Evolutionary conservation across 92 coral and sea anemone genomes (phyloP), one percentile per base, ranked within the genome.

Genomic region (Zoanthus sociatus): DNA sequence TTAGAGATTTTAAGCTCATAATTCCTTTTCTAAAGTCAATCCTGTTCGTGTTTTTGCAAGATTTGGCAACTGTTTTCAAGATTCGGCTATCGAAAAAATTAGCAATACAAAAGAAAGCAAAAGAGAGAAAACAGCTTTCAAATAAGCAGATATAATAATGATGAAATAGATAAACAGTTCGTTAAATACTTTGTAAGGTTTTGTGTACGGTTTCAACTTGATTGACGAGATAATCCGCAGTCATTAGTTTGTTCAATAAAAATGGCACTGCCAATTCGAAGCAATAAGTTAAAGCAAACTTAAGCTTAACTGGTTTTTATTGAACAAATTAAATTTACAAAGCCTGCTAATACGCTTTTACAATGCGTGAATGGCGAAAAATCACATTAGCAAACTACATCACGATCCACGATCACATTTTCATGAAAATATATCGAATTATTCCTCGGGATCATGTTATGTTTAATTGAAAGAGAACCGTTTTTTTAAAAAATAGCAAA

Each of bases 151-250:
- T 33, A 32, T 51, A 64, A 81, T 67, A 42, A 45, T 67, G 17
- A 67, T 67, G 17, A 67, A 77, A 42, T 46, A 7, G 31, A 77
- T 78, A 78, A 76, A 64, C 51, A 64, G 46, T 71, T 55, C 32
- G 26, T 45, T 30, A 66, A 44, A 48, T 45, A 47, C 18, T 53
- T 30, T 70, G 46, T 44, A 76, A 3, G 42, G 72, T 42, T 77
- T 77, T 42, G 63, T 69, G 74, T 30, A 54, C 10, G 61, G 33
- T 83, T 11, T 67, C 77, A 71, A 71, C 81, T 76, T 91, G 95
- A 93, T 94, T 93, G 95, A 91, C 88, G 84, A 76, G 60, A 14
- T 94, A 94, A 94, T 94, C 95, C 98, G 42, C 16, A 77, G 50
- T 88, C 75, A 88, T 82, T 72, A 82, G 79, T 12, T 63, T 81